These are phyloP conservation scores for Neoseiulus cucumeris DNA, from an alignment of 1,140 invertebrate species.

Conservation along the genomic window DNA sequence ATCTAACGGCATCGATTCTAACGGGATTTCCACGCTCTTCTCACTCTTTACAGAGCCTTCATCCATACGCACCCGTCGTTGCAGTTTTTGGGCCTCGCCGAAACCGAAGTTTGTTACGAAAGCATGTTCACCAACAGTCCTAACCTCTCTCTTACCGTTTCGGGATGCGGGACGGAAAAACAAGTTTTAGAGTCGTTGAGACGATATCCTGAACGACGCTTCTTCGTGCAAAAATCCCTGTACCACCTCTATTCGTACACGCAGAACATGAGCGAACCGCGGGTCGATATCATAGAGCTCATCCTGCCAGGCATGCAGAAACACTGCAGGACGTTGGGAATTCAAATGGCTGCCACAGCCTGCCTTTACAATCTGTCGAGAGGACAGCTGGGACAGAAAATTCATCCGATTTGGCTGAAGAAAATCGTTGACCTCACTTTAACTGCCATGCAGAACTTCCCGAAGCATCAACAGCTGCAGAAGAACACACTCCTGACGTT, in stretches of 20 bases:
- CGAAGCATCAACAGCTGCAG: conserved; percentile 37
- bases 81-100: conserved; percentile 40
- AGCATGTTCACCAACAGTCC: conserved; percentile 31
- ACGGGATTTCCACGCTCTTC: conserved; percentile 12
- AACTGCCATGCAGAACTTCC: conserved; percentile 48
- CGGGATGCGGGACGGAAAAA: conserved; percentile 39
- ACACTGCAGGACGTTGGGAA: conserved; percentile 41
- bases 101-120: conserved; percentile 39
- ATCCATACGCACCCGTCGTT: conserved; percentile 26
- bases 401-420: conserved; percentile 44
- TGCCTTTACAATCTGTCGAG: conserved; percentile 59
- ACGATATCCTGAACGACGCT: conserved; percentile 38
- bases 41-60: conserved; percentile 19
- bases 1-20: conserved; percentile 17
- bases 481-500: conserved; percentile 15
- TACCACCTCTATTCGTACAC: conserved; percentile 49
- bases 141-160: conserved; percentile 27
- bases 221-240: conserved; percentile 48
- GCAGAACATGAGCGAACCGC: conserved; percentile 35
- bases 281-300: conserved; percentile 44
- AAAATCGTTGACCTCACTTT: conserved; percentile 46
- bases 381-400: conserved; percentile 39
- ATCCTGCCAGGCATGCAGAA: conserved; percentile 46
- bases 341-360: conserved; percentile 59
- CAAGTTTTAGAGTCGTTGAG: conserved; percentile 43